Base-by-base conservation (phyloP, 2,113 vertebrate genomes). In the Channa maculata region DNA sequence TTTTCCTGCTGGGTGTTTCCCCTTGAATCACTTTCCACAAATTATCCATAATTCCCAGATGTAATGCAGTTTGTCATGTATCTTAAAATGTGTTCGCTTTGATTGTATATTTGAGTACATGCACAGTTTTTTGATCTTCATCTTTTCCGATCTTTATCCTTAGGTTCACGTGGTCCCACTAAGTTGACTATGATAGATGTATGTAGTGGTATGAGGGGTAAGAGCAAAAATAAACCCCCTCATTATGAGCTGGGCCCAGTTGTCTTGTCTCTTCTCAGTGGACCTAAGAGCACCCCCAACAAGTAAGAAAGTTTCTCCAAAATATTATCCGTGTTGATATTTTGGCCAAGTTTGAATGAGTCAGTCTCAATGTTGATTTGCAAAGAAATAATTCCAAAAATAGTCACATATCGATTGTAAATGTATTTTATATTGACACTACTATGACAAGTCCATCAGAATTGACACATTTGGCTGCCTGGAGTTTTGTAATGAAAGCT, bases 141-240 rank as follows among this genome's bases (percentile, higher is more conserved):
- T 67, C 3, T 13, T 73, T 34, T 74, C 14, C 57, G 3, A 24
- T 65, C 3, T 82, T 46, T 11, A 13, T 84, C 48, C 9, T 37
- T 73, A 99, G 97, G 97, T 94, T 96, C 95, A 6, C 97, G 96
- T 82, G 95, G 96, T 43, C 93, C 95, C 45, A 98, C 96, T 71
- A 97, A 96, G 80, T 89, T 99, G 86, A 98, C 97, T 86, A 95
- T 99, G 79, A 98, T 99, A 74, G 97, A 99, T 68, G 94, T 99
- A n/a, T 97, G 97, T n/a, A 97, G 96, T 71, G 97, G 98, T 4
- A 95, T 97, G 74, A 97, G 95, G 76, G 95, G 91, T 2, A 94
- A 95, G 15, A 94, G 89, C 71, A 93, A 90, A 77, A 90, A 94
- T 0, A 95, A 95, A 46, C 95, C 96, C 33, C 97, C 96, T 0